Percentiles rank a stretch among this genome's conserved stretches.
These are phyloP conservation scores for Dasypus novemcinctus DNA, from an alignment of 2,113 vertebrate genomes.

Conservation along the genomic window DNA sequence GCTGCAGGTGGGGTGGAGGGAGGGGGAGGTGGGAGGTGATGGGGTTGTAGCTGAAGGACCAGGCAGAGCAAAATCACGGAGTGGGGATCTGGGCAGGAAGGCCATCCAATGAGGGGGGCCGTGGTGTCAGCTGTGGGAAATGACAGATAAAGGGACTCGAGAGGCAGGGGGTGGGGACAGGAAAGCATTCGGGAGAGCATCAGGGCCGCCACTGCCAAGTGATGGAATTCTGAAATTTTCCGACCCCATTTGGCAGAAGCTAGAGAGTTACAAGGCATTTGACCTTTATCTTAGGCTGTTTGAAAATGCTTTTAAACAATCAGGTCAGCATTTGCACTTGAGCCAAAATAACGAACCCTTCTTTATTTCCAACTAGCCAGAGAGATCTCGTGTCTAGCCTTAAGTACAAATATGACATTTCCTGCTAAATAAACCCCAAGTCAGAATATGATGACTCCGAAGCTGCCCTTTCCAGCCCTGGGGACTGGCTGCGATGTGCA, in stretches of 20 bases:
- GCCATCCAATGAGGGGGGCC: too few relatives aligned
- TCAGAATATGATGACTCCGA: not conserved
- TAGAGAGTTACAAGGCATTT: not conserved
- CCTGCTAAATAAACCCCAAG: slow-evolving; percentile 28
- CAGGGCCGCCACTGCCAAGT: accelerated
- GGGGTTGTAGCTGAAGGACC: not conserved
- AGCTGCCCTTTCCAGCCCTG: not conserved
- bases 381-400: not conserved
- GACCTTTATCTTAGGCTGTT: slow-evolving; percentile 59
- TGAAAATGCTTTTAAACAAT: slow-evolving; percentile 36
- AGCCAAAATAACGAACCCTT: slow-evolving; percentile 18
- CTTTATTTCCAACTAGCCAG: not conserved
- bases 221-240: not conserved
- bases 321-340: not conserved
- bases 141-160: not conserved
- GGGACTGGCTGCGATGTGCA: accelerated
- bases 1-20: too few relatives aligned
- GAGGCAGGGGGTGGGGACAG: accelerated
- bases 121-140: not conserved
- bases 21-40: accelerated
- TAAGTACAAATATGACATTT: slow-evolving; percentile 45
- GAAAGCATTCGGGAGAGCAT: too few relatives aligned
- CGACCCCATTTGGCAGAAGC: not conserved
- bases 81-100: accelerated
- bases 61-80: not conserved